These are phyloP conservation scores for Marronus borbonicus DNA, from an alignment of 2,888 invertebrate genomes.

Conservation along the genomic window DNA sequence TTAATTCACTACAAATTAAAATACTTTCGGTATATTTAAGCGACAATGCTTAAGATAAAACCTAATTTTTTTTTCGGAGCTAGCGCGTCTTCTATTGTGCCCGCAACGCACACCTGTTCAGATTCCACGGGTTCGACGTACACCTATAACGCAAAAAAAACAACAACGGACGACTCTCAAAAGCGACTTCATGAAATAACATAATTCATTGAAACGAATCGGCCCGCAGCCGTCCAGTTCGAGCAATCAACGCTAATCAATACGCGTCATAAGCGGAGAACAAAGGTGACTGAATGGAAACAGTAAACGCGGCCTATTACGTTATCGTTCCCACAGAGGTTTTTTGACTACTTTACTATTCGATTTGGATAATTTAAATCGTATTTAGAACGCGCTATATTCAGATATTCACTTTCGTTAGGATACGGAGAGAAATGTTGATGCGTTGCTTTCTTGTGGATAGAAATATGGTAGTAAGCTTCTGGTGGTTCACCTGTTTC, in stretches of 20 bases:
- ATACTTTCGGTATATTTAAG: slow-evolving; percentile 46
- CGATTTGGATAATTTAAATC: slow-evolving; percentile 62
- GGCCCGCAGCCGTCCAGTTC: slow-evolving; percentile 47
- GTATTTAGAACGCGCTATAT: slow-evolving; percentile 53
- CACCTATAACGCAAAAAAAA: slow-evolving; percentile 16
- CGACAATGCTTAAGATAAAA: slow-evolving; percentile 48
- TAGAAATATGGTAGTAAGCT: background rate
- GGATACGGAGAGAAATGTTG: background rate
- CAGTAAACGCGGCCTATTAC: slow-evolving; percentile 52
- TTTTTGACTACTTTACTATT: slow-evolving; percentile 61
- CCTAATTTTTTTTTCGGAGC: slow-evolving; percentile 35
- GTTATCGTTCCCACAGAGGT: slow-evolving; percentile 55
- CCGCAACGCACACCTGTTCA: slow-evolving; percentile 56
- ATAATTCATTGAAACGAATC: slow-evolving; percentile 62
- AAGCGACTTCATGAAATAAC: slow-evolving; percentile 58
- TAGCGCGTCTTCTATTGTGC: slow-evolving; percentile 27
- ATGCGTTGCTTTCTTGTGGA: background rate
- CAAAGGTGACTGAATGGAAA: slow-evolving; percentile 35
- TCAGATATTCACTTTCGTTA: slow-evolving; percentile 56
- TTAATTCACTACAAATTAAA: slow-evolving; percentile 40
- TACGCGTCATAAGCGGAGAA: slow-evolving; percentile 48
- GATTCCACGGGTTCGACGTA: slow-evolving; percentile 53
- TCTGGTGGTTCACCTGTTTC: too few species aligned
- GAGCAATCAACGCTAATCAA: slow-evolving; percentile 48
- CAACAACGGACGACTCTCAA: slow-evolving; percentile 21